These are phyloP conservation scores for Okamejei kenojei DNA, from an alignment of 2,797 vertebrate genomes.

Conservation along the genomic window DNA sequence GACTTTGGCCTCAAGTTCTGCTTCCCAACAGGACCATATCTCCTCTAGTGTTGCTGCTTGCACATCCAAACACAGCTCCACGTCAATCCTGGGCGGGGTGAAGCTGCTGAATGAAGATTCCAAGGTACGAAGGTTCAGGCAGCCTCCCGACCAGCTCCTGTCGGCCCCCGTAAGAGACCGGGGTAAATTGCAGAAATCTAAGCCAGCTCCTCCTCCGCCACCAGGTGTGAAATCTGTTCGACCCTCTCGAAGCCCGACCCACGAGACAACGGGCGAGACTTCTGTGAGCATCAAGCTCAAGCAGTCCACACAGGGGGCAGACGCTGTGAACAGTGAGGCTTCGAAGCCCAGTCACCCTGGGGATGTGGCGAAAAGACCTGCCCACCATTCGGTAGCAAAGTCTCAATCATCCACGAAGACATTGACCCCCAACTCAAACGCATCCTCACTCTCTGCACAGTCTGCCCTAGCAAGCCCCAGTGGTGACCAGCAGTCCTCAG, in stretches of 20 bases:
- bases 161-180: slow-evolving; percentile 62
- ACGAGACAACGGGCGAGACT: slow-evolving; percentile 59
- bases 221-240: slow-evolving; percentile 68
- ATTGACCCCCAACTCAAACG: slow-evolving; percentile 33
- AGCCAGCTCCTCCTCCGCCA: slow-evolving; percentile 80
- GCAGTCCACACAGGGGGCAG: slow-evolving; percentile 49
- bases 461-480: slow-evolving; percentile 41
- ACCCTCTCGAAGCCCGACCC: slow-evolving; percentile 64
- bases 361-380: slow-evolving; percentile 66
- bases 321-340: slow-evolving; percentile 51
- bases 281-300: slow-evolving; percentile 62
- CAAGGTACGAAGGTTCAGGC: slow-evolving; percentile 72
- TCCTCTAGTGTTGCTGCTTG: slow-evolving; percentile 25
- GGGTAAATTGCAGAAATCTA: slow-evolving; percentile 76
- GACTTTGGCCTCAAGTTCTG: slow-evolving; percentile 63
- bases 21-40: slow-evolving; percentile 50
- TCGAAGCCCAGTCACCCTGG: slow-evolving; percentile 56
- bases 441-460: slow-evolving; percentile 41
- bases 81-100: slow-evolving; percentile 55
- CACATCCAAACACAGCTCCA: slow-evolving; percentile 59
- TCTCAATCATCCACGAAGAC: slow-evolving; percentile 39
- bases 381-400: slow-evolving; percentile 65
- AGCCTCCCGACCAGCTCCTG: slow-evolving; percentile 55
- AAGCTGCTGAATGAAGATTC: slow-evolving; percentile 70
- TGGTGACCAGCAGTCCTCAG: slow-evolving; percentile 51